Percentiles rank a stretch among this genome's conserved stretches.
These are phyloP conservation scores for Mimachlamys varia DNA, from an alignment of 2,888 invertebrate genomes.

Conservation along the genomic window DNA sequence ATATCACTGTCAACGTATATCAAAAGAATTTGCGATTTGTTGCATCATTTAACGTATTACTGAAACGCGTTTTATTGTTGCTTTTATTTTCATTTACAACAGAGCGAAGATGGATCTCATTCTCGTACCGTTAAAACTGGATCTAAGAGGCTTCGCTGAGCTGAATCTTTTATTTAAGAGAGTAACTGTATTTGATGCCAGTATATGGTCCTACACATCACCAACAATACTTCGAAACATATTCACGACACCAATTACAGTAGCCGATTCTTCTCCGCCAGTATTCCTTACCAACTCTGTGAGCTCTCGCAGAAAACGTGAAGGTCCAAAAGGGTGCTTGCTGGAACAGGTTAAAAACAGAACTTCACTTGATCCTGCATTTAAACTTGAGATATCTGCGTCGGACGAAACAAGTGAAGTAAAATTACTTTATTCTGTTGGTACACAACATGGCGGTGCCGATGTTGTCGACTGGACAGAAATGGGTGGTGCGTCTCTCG, in stretches of 20 bases:
- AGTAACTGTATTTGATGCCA: conserved; percentile 59
- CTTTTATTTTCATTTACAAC: not conserved
- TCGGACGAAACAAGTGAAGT: conserved; percentile 62
- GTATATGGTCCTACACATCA: conserved; percentile 58
- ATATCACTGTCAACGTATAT: no score
- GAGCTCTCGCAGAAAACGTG: conserved; percentile 45
- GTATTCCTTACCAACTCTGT: conserved; percentile 50
- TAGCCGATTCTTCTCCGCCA: conserved; percentile 59
- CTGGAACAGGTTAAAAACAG: conserved; percentile 61
- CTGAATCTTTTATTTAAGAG: conserved; percentile 45
- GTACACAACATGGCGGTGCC: conserved; percentile 61
- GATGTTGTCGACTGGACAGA: conserved; percentile 63
- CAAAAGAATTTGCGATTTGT: no score
- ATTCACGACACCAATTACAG: conserved; percentile 54
- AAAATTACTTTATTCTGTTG: conserved; percentile 63
- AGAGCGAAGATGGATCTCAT: conserved; percentile 62
- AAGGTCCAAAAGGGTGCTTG: conserved; percentile 55
- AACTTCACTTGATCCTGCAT: conserved; percentile 60
- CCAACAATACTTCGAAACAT: conserved; percentile 57
- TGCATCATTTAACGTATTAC: no score
- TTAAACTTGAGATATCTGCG: conserved; percentile 60
- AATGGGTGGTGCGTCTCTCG: conserved; percentile 60
- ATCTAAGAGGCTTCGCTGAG: conserved; percentile 59
- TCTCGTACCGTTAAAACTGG: conserved; percentile 57
- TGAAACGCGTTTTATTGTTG: no score